Base-by-base conservation (phyloP, 2,797 vertebrate genomes). In the Argya squamiceps region DNA sequence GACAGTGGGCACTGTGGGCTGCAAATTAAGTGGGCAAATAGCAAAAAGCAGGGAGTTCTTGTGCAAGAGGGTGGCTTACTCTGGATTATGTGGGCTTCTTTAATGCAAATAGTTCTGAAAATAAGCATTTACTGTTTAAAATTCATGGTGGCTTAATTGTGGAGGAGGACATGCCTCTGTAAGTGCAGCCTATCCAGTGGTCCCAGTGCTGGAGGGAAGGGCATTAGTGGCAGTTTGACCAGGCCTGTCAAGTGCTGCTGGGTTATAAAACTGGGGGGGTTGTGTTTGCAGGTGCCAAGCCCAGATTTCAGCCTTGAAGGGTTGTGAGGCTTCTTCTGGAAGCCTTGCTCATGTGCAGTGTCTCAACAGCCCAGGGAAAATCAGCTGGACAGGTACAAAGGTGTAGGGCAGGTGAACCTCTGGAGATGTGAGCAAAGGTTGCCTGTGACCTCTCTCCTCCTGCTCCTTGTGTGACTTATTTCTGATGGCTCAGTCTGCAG, bases 161-260 rank as follows among this genome's bases (percentile, higher is more conserved):
- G 46, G 46, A 47, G 39, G 84, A 91, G 94, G 96, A 96, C 85
- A 85, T 83, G 60, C 89, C 86, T 95, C 62, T 91, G 44, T 85
- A 83, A 94, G 67, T 47, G 21, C 32, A 23, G 82, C 62, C 80
- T 22, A 0, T 55, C 34, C 32, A 55, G 8, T 3, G 7, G 81
- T 64, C 76, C 7, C 89, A 62, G 24, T n/a, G 91, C 93, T 89
- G 34, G 49, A 91, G 93, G 89, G 81, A 50, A 37, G 30, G 78
- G 12, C 74, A 36, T 18, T 1, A 41, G 65, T 9, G 34, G 65
- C 59, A 74, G 3, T 36, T 27, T n/a, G 52, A 24, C 41, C 46
- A 37, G 50, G 50, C 78, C 71, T 88, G 75, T 79, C 34, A 10
- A 30, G 56, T 18, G 59, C 47, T 74, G 69, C 65, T 70, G 39